Evolutionary conservation across 2,888 invertebrate genomes (phyloP).

Genomic region (Caenorhabditis wallacei): DNA sequence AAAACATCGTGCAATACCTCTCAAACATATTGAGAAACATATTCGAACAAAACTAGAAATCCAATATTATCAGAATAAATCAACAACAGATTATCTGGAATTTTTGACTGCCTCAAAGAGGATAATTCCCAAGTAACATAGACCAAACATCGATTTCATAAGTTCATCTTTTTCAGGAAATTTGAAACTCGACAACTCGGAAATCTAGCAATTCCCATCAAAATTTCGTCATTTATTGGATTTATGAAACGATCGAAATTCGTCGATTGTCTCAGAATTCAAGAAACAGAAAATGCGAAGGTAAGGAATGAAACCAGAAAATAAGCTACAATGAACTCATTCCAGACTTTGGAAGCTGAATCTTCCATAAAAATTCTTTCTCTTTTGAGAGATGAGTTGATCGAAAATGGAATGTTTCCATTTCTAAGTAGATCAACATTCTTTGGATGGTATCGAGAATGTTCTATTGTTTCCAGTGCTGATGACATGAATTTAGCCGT

Average conservation of each 20-base stretch:
- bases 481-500: conserved; percentile 56
- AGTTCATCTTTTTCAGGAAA: neutral
- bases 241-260: conserved; percentile 8
- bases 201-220: neutral
- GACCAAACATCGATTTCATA: no score
- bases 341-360: no score
- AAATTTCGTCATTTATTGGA: neutral
- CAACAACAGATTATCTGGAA: conserved; percentile 8
- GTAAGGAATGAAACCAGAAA: neutral
- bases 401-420: conserved; percentile 44
- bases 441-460: conserved; percentile 67
- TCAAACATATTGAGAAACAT: neutral
- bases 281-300: no score
- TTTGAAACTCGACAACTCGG: neutral
- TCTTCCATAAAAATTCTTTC: no score
- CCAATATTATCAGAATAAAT: neutral
- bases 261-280: neutral
- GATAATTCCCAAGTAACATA: conserved; percentile 13
- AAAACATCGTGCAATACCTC: neutral
- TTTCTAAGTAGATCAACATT: conserved; percentile 55
- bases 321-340: no score
- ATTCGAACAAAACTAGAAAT: neutral
- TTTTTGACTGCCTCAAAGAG: neutral
- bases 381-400: conserved; percentile 22
- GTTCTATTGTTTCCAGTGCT: conserved; percentile 58